A percentile compares a stretch with the other conserved stretches of the same genome.
phyloP scores from a whole-genome alignment of 1,140 invertebrate genomes.

The Nixonia krombeini region DNA sequence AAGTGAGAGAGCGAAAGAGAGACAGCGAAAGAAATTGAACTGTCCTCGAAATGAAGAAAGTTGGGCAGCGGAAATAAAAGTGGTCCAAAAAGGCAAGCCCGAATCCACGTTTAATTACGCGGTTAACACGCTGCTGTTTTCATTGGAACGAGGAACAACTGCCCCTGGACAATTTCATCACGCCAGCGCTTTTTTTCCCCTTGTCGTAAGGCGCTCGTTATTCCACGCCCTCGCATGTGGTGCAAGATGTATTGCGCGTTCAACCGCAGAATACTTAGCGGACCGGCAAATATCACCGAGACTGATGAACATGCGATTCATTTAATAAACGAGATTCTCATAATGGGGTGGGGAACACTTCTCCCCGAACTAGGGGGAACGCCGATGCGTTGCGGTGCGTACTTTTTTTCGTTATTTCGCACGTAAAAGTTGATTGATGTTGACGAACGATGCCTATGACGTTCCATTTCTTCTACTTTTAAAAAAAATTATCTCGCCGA shows the following conservation, averaged over 20 bases:
- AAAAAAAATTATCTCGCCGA: too few relatives aligned
- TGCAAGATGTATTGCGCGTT: slow-evolving; percentile 1
- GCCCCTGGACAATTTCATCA: slow-evolving; percentile 4
- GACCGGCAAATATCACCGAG: background rate
- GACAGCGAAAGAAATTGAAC: slow-evolving; percentile 31
- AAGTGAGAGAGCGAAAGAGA: slow-evolving; percentile 31
- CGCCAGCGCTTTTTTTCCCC: background rate
- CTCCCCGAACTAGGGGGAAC: too few relatives aligned
- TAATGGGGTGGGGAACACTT: background rate
- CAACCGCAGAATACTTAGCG: background rate
- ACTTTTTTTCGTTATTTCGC: too few relatives aligned
- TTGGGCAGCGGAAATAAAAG: slow-evolving; percentile 28
- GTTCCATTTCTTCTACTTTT: too few relatives aligned
- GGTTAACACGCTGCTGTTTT: slow-evolving; percentile 12
- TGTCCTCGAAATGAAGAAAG: slow-evolving; percentile 46
- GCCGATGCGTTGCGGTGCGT: background rate
- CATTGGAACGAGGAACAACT: background rate
- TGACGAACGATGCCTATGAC: too few relatives aligned
- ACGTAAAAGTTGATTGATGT: background rate
- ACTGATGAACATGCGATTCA: slow-evolving; percentile 4
- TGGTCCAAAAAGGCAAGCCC: slow-evolving; percentile 10
- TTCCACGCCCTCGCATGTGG: background rate
- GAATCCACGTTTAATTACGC: slow-evolving; percentile 28
- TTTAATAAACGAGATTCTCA: slow-evolving; percentile 6
- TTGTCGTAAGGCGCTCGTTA: background rate